Evolutionary conservation across 2,113 vertebrate species (phyloP).

Genomic region (Upupa epops): DNA sequence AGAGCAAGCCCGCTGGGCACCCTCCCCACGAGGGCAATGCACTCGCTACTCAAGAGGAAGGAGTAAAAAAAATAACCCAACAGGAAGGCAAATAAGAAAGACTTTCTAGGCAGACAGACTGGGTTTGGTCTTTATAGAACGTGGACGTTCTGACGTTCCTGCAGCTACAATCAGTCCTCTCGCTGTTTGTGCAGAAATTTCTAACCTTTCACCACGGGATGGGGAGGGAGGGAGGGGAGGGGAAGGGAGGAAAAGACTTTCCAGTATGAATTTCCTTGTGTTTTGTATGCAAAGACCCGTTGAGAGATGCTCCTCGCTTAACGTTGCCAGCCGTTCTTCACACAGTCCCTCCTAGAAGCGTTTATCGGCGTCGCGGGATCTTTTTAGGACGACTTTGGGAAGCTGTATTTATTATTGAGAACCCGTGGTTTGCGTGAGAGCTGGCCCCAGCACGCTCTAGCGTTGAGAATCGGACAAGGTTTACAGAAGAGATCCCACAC

Average conservation of each 20-base stretch:
- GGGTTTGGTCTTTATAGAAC: conserved; percentile 63
- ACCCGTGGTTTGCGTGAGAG: conserved; percentile 40
- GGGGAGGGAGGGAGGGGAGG: conserved; percentile 9
- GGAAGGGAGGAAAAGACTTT: conserved; percentile 24
- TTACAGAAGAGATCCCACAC: conserved; percentile 63
- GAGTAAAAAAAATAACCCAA: neutral
- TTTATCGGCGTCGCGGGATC: conserved; percentile 50
- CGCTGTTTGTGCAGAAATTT: conserved; percentile 64
- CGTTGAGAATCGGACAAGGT: conserved; percentile 38
- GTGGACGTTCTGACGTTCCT: conserved; percentile 48
- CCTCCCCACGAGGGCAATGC: neutral
- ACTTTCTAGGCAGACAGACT: conserved; percentile 53
- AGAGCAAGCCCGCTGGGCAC: neutral
- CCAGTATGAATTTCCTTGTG: conserved; percentile 42
- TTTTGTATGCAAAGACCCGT: conserved; percentile 62
- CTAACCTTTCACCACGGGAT: conserved; percentile 19
- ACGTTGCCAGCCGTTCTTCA: conserved; percentile 30
- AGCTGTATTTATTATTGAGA: conserved; percentile 72
- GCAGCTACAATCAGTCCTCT: conserved; percentile 70
- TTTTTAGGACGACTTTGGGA: conserved; percentile 63
- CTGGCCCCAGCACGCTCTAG: neutral
- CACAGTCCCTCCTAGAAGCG: conserved; percentile 50
- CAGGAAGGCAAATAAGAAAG: neutral
- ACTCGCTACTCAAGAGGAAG: neutral
- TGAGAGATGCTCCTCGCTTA: conserved; percentile 48